A percentile compares a stretch with the other conserved stretches of the same genome.
phyloP scores from a whole-genome alignment of 2,888 invertebrate species.

The Cantharis rustica region DNA sequence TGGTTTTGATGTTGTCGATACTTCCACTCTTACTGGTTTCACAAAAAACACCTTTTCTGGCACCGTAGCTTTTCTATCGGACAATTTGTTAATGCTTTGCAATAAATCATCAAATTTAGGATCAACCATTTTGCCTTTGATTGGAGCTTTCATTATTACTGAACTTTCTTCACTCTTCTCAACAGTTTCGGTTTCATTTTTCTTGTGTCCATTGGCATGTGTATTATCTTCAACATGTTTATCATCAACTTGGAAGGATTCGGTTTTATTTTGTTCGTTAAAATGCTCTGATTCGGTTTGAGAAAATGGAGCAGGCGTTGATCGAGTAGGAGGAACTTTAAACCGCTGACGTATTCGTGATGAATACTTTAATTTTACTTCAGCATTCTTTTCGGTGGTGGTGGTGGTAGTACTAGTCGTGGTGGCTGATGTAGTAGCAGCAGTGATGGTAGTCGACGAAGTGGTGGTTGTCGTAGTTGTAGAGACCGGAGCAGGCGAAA shows the following conservation, averaged over 20 bases:
- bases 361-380: background rate
- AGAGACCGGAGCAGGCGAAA: background rate
- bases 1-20: conserved; percentile 1
- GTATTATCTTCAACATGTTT: background rate
- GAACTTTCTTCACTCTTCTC: background rate
- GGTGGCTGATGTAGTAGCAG: background rate
- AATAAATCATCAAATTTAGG: background rate
- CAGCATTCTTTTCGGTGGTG: background rate
- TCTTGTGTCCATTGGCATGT: background rate
- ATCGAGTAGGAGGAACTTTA: background rate
- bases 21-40: background rate
- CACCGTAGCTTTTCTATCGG: background rate
- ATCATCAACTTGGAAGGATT: background rate
- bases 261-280: background rate
- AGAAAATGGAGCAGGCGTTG: background rate
- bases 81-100: background rate
- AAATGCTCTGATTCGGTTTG: background rate
- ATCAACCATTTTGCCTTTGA: background rate
- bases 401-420: background rate
- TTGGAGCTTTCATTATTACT: background rate
- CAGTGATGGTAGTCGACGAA: background rate
- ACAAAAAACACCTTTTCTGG: background rate
- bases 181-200: background rate
- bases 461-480: background rate
- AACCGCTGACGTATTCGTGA: background rate